Base-by-base conservation (phyloP, 2,797 vertebrate genomes). In the Spinibarbus caldwelli region DNA sequence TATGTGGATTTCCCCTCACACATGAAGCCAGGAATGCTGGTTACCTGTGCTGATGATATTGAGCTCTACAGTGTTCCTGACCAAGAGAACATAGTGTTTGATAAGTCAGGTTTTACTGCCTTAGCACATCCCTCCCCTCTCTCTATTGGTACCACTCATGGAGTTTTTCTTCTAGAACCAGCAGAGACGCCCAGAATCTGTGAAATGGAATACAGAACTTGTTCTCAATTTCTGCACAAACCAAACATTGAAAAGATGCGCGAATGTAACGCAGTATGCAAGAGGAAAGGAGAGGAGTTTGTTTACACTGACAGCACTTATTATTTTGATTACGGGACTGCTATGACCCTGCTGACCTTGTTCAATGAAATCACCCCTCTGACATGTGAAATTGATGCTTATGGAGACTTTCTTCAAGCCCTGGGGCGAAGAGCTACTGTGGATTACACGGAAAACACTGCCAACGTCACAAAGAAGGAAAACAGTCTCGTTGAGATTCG, bases 291-390 rank as follows among this genome's bases (percentile, higher is more conserved):
- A 1, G 59, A 31, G 0, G 95, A 97, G 59, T 95, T 94, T 66
- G 97, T 99, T 76, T 99, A 98, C 89, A 99, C 98, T 0, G 98
- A 99, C 92, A 99, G 98, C n/a, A 91, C 97, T 0, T 99, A 97
- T 90, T 99, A 98, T 84, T 90, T 99, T 0, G 94, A 97, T 90
- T 93, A 95, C 49, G 26, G 86, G 4, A 96, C 94, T 14, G 93
- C 93, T 0, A 88, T 87, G 89, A 91, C 36, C 38, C 92, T 99
- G 0, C 92, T 97, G 11, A 31, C 21, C 0, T 93, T 99, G 82
- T 95, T 97, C 38, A 93, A 93, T 88, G 90, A 96, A 76, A 17
- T 97, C 29, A 94, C 91, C 10, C 87, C 91, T 1, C 87, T 99
- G 11, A 86, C 88, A 67, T 98, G 97, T 91, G 98, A 99, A 91